Percentiles rank a stretch among this genome's conserved stretches.
Evolutionary conservation across 2,888 invertebrate species (phyloP).

Genomic region (Drosophila helvetica): DNA sequence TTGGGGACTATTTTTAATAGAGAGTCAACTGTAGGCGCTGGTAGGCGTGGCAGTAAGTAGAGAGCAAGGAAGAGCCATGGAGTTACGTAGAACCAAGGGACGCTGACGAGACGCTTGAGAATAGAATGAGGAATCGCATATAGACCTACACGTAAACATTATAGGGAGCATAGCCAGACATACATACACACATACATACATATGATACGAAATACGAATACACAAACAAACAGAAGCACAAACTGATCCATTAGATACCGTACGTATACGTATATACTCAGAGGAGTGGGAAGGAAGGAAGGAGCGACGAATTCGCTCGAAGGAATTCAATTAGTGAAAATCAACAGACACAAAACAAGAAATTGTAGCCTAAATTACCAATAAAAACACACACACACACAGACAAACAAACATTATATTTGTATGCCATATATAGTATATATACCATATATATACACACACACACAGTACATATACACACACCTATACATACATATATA

Average conservation of each 20-base stretch:
- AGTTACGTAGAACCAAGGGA: conserved; percentile 24
- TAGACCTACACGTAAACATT: conserved; percentile 43
- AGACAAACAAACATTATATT: conserved; percentile 51
- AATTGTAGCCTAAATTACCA: conserved; percentile 48
- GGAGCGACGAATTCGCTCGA: conserved; percentile 38
- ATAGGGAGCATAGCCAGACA: conserved; percentile 70
- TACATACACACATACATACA: conserved; percentile 59
- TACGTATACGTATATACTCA: conserved; percentile 45
- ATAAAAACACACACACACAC: conserved; percentile 3
- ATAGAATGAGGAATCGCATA: conserved; percentile 26
- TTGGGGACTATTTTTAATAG: conserved; percentile 9
- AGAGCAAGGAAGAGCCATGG: not conserved
- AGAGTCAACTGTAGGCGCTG: not conserved
- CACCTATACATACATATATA: conserved; percentile 28
- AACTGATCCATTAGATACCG: conserved; percentile 13
- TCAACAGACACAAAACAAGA: conserved; percentile 20
- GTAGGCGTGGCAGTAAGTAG: not conserved
- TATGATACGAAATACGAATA: conserved; percentile 57
- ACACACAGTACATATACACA: conserved; percentile 21
- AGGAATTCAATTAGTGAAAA: conserved; percentile 68
- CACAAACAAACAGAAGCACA: conserved; percentile 6
- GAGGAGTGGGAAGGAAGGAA: conserved; percentile 34
- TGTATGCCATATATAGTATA: conserved; percentile 57
- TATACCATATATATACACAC: conserved; percentile 15
- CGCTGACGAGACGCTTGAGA: conserved; percentile 51